Conservation (phyloP, 2,888 invertebrate species). For the Ochlodes sylvanus region DNA sequence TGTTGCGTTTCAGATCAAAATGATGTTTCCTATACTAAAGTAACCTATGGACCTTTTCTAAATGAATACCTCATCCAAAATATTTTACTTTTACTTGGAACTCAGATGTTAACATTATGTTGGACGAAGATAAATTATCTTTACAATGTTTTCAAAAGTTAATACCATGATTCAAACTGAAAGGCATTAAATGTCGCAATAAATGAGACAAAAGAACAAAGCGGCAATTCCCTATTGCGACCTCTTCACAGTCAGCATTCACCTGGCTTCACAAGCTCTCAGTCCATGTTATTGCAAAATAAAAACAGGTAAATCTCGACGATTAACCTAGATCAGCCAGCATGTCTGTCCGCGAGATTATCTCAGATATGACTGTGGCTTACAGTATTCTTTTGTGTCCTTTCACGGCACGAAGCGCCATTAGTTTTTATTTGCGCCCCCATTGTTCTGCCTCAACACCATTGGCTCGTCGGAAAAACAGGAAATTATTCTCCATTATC, state of each 20-base stretch:
- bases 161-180: neutral
- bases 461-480: slow-evolving; percentile 45
- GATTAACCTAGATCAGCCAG: slow-evolving; percentile 50
- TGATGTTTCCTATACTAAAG: too few species aligned
- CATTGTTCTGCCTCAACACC: slow-evolving; percentile 47
- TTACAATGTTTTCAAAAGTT: slow-evolving; percentile 4
- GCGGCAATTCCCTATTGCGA: slow-evolving; percentile 23
- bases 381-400: slow-evolving; percentile 51
- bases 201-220: slow-evolving; percentile 6
- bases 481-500: slow-evolving; percentile 51
- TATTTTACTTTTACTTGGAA: too few species aligned
- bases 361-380: slow-evolving; percentile 49
- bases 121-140: neutral
- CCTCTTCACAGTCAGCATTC: slow-evolving; percentile 15
- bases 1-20: too few species aligned
- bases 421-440: slow-evolving; percentile 49
- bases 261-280: slow-evolving; percentile 22
- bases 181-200: neutral
- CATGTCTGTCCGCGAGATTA: slow-evolving; percentile 45
- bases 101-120: too few species aligned
- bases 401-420: slow-evolving; percentile 45
- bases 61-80: too few species aligned
- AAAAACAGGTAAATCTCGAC: slow-evolving; percentile 45
- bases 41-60: too few species aligned
- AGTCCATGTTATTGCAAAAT: slow-evolving; percentile 38